These are phyloP conservation scores for Urocolius indicus DNA, from an alignment of 2,113 vertebrate genomes.

Conservation along the genomic window DNA sequence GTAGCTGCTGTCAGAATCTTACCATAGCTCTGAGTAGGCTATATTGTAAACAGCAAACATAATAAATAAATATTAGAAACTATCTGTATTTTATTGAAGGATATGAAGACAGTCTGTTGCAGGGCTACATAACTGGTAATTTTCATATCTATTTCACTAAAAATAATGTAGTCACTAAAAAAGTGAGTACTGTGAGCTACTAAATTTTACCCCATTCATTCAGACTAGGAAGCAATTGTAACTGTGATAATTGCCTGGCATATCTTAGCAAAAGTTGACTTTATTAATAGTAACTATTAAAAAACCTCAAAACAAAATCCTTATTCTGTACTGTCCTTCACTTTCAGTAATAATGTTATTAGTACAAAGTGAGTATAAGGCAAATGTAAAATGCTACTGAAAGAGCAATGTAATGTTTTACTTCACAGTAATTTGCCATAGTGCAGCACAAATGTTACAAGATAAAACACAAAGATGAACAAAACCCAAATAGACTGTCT, in stretches of 20 bases:
- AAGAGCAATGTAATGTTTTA: neutral
- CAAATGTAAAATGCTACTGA: neutral
- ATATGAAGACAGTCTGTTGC: neutral
- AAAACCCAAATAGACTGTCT: neutral
- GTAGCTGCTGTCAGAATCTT: neutral
- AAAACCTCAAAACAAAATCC: neutral
- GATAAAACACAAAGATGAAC: neutral
- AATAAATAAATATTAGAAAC: neutral
- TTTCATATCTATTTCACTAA: neutral
- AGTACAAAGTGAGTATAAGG: neutral
- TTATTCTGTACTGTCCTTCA: neutral
- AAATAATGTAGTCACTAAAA: neutral
- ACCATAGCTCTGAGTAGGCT: neutral
- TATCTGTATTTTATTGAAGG: neutral
- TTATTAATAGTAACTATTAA: neutral
- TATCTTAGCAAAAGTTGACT: neutral
- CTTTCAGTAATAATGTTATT: neutral
- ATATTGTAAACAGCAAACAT: neutral
- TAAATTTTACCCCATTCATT: neutral
- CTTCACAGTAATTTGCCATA: neutral
- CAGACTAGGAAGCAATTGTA: neutral
- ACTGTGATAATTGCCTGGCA: neutral
- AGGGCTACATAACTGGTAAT: neutral
- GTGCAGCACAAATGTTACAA: neutral
- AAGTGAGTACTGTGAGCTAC: neutral